Percentiles rank a stretch among this genome's conserved stretches.
Conservation (phyloP, 2,888 invertebrate species). For the Cetonia aurata region DNA sequence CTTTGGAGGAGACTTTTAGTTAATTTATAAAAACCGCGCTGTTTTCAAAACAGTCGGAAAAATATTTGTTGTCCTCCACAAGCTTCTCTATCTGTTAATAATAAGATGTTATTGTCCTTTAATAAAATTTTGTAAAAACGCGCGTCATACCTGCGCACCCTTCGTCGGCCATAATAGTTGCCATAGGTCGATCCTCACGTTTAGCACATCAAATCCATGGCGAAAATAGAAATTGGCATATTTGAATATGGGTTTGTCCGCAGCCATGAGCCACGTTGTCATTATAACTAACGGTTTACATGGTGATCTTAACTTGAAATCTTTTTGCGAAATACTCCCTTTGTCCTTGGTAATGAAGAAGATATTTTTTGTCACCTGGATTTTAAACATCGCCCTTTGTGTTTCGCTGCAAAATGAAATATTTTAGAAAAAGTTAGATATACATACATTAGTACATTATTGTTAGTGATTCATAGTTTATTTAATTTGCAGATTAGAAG, state of each 20-base stretch:
- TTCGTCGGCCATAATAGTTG: slow-evolving; percentile 25
- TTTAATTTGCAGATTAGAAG: too few relatives aligned
- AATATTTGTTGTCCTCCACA: too few relatives aligned
- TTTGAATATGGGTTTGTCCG: slow-evolving; percentile 25
- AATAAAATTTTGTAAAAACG: too few relatives aligned
- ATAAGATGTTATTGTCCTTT: too few relatives aligned
- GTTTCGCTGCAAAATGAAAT: background rate
- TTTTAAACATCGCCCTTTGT: background rate
- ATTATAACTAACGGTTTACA: slow-evolving; percentile 24
- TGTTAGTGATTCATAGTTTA: too few relatives aligned
- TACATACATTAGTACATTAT: too few relatives aligned
- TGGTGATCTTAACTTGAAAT: background rate
- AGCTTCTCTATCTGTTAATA: too few relatives aligned
- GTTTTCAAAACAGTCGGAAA: too few relatives aligned
- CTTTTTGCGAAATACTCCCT: background rate
- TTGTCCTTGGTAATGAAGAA: slow-evolving; percentile 14
- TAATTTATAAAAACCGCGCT: too few relatives aligned
- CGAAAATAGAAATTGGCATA: slow-evolving; percentile 27
- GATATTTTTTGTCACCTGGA: slow-evolving; percentile 15
- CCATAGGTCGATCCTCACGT: slow-evolving; percentile 16
- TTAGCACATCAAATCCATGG: slow-evolving; percentile 18
- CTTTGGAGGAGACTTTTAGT: too few relatives aligned
- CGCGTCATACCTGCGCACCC: slow-evolving; percentile 13
- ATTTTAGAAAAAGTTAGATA: too few relatives aligned
- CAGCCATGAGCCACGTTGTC: slow-evolving; percentile 29